These are phyloP conservation scores for Neuroterus valhalla DNA, from an alignment of 1,140 invertebrate species.

Conservation along the genomic window DNA sequence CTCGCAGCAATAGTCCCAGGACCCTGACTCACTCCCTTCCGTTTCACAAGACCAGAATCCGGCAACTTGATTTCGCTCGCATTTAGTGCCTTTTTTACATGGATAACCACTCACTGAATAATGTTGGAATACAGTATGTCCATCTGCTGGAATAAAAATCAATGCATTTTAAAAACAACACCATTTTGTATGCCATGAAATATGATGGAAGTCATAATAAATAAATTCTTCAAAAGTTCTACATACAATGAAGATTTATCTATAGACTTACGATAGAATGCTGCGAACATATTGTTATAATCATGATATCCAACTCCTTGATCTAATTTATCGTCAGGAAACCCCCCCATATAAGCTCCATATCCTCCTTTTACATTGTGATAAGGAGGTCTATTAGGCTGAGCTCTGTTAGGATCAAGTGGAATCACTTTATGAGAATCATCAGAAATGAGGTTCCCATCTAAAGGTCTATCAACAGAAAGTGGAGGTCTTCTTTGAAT, in stretches of 20 bases:
- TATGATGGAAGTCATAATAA: too few relatives aligned
- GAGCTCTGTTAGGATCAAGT: constrained; percentile 40
- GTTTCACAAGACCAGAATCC: constrained; percentile 88
- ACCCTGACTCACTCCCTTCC: constrained; percentile 80
- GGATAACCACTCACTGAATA: constrained; percentile 87
- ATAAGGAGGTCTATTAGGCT: constrained; percentile 21
- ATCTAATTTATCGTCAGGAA: neutral
- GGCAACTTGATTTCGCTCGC: constrained; percentile 81
- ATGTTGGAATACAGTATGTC: constrained; percentile 77
- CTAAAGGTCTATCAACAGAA: neutral
- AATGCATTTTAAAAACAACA: neutral
- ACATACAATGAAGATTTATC: too few relatives aligned
- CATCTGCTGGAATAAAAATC: constrained; percentile 50
- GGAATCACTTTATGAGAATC: constrained; percentile 40
- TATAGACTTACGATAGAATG: constrained; percentile 41
- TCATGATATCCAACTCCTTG: constrained; percentile 11
- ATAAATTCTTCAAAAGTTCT: too few relatives aligned
- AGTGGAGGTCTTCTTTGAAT: neutral
- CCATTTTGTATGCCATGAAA: too few relatives aligned
- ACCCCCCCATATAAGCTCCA: neutral
- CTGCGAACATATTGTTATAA: neutral
- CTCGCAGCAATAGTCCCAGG: constrained; percentile 89
- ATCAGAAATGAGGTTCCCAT: constrained; percentile 27
- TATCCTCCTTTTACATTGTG: constrained; percentile 20
- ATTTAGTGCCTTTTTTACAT: constrained; percentile 82